phyloP scores from a whole-genome alignment of 2,797 vertebrate genomes.

The Bradypus variegatus region DNA sequence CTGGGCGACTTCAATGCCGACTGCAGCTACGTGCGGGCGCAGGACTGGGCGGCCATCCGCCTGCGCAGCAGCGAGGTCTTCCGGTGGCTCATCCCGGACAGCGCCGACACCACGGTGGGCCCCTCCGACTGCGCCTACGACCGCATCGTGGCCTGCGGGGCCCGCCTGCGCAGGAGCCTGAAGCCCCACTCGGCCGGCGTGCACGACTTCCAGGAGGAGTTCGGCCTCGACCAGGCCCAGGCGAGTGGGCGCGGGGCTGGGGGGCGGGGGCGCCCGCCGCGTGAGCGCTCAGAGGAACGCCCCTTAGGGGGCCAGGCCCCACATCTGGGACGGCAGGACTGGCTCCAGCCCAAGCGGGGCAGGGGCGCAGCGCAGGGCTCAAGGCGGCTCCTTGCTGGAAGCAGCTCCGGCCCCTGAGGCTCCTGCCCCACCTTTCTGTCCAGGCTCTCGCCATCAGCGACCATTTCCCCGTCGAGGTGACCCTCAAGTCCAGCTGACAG shows the following conservation, averaged over 20 bases:
- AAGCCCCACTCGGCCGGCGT: slow-evolving; percentile 72
- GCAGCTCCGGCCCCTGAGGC: background rate
- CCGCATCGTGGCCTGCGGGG: slow-evolving; percentile 85
- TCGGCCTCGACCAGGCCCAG: slow-evolving; percentile 77
- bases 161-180: slow-evolving; percentile 75
- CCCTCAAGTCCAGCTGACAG: slow-evolving; percentile 61
- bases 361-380: too few relatives aligned
- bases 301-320: background rate
- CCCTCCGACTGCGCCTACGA: slow-evolving; percentile 85
- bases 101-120: slow-evolving; percentile 82
- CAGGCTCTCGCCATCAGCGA: slow-evolving; percentile 89
- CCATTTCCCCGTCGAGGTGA: slow-evolving; percentile 89
- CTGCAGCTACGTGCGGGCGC: slow-evolving; percentile 77
- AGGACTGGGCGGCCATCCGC: slow-evolving; percentile 81
- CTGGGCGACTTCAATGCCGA: slow-evolving; percentile 91
- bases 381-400: too few relatives aligned
- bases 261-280: accelerated
- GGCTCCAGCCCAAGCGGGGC: too few relatives aligned
- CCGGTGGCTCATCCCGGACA: slow-evolving; percentile 83
- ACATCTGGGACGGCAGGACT: too few relatives aligned
- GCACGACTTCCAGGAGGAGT: slow-evolving; percentile 78
- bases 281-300: background rate
- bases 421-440: background rate
- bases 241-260: slow-evolving; percentile 65
- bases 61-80: slow-evolving; percentile 83